A percentile compares a stretch with the other conserved stretches of the same genome.
Conservation (phyloP, 2,888 invertebrate genomes). For the Athalia cordata region DNA sequence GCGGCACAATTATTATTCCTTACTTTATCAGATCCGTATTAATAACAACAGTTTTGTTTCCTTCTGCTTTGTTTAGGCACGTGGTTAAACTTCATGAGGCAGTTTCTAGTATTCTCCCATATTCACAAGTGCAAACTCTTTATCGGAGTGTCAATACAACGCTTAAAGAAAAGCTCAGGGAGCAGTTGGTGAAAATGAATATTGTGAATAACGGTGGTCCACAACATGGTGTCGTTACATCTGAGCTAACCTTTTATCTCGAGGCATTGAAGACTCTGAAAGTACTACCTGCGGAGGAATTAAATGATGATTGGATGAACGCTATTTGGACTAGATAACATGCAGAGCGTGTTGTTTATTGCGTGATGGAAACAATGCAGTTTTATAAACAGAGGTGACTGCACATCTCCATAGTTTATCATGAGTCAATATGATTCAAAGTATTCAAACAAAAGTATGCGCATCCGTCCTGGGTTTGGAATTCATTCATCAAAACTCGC, state of each 20-base stretch:
- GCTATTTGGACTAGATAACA: slow-evolving; percentile 87
- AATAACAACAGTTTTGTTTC: slow-evolving; percentile 53
- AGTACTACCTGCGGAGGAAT: slow-evolving; percentile 84
- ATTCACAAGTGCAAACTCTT: slow-evolving; percentile 84
- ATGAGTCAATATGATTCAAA: neutral
- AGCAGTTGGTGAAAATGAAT: slow-evolving; percentile 89
- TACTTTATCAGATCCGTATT: neutral
- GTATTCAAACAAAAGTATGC: neutral
- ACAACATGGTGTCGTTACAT: slow-evolving; percentile 95
- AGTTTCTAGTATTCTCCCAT: slow-evolving; percentile 88
- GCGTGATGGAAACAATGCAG: slow-evolving; percentile 69
- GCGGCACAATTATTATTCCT: neutral
- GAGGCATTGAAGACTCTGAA: slow-evolving; percentile 89
- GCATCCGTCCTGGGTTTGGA: slow-evolving; percentile 32
- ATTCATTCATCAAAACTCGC: neutral
- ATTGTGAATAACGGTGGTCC: slow-evolving; percentile 97
- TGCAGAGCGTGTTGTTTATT: slow-evolving; percentile 72
- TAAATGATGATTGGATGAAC: slow-evolving; percentile 85
- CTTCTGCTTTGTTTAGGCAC: slow-evolving; percentile 75
- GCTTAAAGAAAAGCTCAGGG: slow-evolving; percentile 90
- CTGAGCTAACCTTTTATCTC: slow-evolving; percentile 92
- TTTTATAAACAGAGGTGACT: slow-evolving; percentile 56
- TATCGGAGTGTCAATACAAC: slow-evolving; percentile 88
- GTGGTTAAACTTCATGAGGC: slow-evolving; percentile 94
- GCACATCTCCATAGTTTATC: slow-evolving; percentile 37